These are phyloP conservation scores for Bursaphelenchus okinawaensis DNA, from an alignment of 2,888 invertebrate species.

Conservation along the genomic window DNA sequence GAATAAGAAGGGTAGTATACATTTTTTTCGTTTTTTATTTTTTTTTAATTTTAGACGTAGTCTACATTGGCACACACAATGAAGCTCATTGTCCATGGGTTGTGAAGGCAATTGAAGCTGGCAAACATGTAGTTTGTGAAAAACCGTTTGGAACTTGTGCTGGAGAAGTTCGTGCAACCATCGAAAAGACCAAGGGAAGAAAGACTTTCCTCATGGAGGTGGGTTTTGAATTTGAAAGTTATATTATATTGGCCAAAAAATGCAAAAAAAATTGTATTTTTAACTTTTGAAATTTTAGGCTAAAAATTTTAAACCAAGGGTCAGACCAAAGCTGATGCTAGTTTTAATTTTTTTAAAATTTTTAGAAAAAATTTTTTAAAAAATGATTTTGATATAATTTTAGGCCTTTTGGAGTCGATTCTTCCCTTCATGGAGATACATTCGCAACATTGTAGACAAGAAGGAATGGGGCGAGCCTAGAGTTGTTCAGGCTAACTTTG, in stretches of 20 bases:
- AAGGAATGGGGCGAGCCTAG: conserved; percentile 4
- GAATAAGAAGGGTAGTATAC: too few relatives aligned
- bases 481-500: conserved; percentile 7
- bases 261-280: too few relatives aligned
- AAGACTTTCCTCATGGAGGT: conserved; percentile 4
- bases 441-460: neutral
- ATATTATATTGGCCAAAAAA: too few relatives aligned
- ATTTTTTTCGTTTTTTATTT: too few relatives aligned
- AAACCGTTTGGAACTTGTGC: conserved; percentile 3
- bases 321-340: too few relatives aligned
- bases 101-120: conserved; percentile 7
- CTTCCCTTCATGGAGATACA: conserved; percentile 5
- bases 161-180: neutral
- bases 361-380: too few relatives aligned
- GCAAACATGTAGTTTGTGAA: conserved; percentile 9
- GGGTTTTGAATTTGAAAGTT: too few relatives aligned
- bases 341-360: too few relatives aligned
- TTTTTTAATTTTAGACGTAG: neutral
- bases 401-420: conserved; percentile 10
- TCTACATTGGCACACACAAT: conserved; percentile 5
- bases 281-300: too few relatives aligned
- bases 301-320: too few relatives aligned
- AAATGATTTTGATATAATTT: too few relatives aligned
- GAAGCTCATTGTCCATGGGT: conserved; percentile 13
- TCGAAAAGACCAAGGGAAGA: neutral